phyloP scores from a whole-genome alignment of 2,113 vertebrate genomes.

The Hassar affinis region DNA sequence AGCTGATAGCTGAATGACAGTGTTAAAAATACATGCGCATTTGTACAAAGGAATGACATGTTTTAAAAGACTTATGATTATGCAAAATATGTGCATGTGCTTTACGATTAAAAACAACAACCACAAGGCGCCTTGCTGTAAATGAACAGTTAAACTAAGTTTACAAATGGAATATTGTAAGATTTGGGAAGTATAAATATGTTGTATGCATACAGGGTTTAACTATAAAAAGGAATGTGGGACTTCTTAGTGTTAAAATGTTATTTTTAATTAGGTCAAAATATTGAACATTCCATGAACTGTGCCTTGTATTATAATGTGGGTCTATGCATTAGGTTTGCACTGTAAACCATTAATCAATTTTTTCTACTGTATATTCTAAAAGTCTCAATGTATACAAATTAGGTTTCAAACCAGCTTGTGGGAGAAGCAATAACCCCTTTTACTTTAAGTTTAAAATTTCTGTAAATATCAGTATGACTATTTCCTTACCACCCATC shows the following conservation, averaged over 20 bases:
- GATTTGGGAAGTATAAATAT: not conserved
- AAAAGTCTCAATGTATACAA: conserved; percentile 60
- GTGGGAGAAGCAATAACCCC: conserved; percentile 76
- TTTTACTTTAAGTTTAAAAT: conserved; percentile 68
- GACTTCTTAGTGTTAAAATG: conserved; percentile 11
- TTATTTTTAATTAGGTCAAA: conserved; percentile 68
- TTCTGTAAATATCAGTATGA: conserved; percentile 85
- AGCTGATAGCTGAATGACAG: conserved; percentile 69
- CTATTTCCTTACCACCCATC: conserved; percentile 80
- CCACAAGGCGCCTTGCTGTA: conserved; percentile 17
- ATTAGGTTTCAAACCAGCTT: conserved; percentile 67
- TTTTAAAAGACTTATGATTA: conserved; percentile 40
- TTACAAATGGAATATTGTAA: conserved; percentile 8
- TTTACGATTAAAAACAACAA: conserved; percentile 25
- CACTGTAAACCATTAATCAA: conserved; percentile 73
- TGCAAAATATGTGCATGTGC: conserved; percentile 30
- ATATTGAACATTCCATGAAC: conserved; percentile 81
- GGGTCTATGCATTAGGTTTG: conserved; percentile 82
- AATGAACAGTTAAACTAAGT: conserved; percentile 5
- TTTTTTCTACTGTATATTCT: conserved; percentile 66
- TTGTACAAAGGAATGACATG: conserved; percentile 56
- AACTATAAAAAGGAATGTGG: conserved; percentile 19
- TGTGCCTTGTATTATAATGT: conserved; percentile 59
- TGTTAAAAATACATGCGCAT: conserved; percentile 63
- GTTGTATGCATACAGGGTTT: not conserved